phyloP scores from a whole-genome alignment of 2,797 vertebrate species.

The Periparus ater region DNA sequence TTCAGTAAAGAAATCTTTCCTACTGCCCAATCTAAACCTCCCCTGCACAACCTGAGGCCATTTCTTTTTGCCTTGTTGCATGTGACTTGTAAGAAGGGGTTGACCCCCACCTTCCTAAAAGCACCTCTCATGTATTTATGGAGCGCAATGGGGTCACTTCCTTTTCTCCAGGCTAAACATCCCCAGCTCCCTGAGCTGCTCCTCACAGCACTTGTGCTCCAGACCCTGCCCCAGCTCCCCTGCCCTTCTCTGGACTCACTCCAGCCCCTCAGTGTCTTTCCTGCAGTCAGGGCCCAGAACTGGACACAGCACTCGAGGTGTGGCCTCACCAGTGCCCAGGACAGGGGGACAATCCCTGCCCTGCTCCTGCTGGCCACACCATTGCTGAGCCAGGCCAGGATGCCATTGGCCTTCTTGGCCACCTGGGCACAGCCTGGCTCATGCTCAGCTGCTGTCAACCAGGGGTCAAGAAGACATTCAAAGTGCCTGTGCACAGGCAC shows the following conservation, averaged over 20 bases:
- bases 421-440: neutral
- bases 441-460: rapidly evolving
- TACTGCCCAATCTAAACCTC: neutral
- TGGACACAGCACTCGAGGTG: too few species aligned
- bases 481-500: rapidly evolving
- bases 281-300: too few species aligned
- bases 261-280: too few species aligned
- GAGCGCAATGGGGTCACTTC: too few species aligned
- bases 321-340: neutral
- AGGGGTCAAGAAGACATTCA: neutral
- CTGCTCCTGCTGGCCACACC: neutral
- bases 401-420: neutral
- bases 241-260: too few species aligned
- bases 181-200: neutral
- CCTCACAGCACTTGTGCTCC: too few species aligned
- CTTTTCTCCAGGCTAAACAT: neutral
- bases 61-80: neutral
- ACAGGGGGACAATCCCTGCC: neutral
- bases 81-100: neutral
- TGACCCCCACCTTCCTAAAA: neutral
- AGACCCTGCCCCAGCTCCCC: too few species aligned
- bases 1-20: neutral
- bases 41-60: neutral
- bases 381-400: neutral
- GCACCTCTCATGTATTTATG: neutral